phyloP scores from a whole-genome alignment of 1,140 invertebrate species.

The Macrotrachela quadricornifera region DNA sequence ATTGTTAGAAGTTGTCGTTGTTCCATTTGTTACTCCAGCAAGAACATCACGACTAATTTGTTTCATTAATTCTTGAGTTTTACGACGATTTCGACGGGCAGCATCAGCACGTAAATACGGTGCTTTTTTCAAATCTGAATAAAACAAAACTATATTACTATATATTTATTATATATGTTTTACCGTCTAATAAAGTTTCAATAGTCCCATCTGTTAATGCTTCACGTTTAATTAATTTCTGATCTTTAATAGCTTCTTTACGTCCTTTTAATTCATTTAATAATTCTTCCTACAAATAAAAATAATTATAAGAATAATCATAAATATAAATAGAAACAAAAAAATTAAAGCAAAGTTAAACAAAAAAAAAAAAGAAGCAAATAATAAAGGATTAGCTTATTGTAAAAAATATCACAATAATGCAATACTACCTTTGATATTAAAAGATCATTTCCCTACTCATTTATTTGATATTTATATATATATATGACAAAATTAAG shows the following conservation, averaged over 20 bases:
- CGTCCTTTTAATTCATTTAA: not conserved
- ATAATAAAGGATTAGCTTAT: too few species aligned
- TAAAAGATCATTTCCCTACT: too few species aligned
- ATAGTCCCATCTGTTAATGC: not conserved
- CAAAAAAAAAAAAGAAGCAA: not conserved
- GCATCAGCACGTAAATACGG: conserved; percentile 83
- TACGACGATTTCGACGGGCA: conserved; percentile 62
- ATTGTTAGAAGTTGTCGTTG: too few species aligned
- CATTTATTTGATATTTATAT: too few species aligned
- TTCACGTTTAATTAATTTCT: conserved; percentile 6
- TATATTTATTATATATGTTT: too few species aligned
- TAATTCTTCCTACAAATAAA: not conserved
- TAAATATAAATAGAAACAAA: not conserved
- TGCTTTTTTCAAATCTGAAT: conserved; percentile 56
- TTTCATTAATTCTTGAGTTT: conserved; percentile 1
- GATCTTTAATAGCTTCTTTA: not conserved
- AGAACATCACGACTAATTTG: too few species aligned
- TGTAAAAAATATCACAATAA: too few species aligned
- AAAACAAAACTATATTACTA: too few species aligned
- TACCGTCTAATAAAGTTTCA: not conserved
- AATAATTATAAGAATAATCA: not conserved
- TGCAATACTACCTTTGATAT: too few species aligned
- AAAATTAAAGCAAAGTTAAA: not conserved
- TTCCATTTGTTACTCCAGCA: too few species aligned
- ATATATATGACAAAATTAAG: too few species aligned